Evolutionary conservation across 2,113 vertebrate genomes (phyloP), one percentile per base, ranked within the genome.

Genomic region (Oceanodroma tethys): DNA sequence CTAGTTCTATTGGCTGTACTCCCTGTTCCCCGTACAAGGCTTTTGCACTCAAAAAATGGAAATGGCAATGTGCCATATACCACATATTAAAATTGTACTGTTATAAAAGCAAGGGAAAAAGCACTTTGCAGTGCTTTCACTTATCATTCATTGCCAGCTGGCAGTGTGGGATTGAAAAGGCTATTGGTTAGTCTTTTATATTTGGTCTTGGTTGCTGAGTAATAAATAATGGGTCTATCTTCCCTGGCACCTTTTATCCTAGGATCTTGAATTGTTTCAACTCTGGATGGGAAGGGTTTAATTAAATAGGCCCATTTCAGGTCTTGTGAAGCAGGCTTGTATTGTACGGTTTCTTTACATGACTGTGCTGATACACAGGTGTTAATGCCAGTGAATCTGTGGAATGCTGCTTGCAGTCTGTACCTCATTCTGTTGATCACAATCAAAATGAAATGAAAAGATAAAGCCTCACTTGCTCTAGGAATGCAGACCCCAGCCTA

Each of bases 71-170:
- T 86, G 81, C 94, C 86, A 67, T 50, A 26, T 30, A 50, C 70
- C 42, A 36, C 81, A 67, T 86, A 87, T 92, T 91, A 92, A 97
- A 95, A 90, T 66, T 88, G 27, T 43, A 76, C n/a, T 73, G 70
- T 68, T 96, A 74, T 52, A 92, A 95, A 93, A 88, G 76, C 53
- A 85, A 87, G 47, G 26, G 17, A 29, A 83, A 90, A 95, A 81
- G 42, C 47, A 67, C 47, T 96, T 86, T 79, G 59, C 82, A 60
- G 82, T 67, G 30, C 66, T 94, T 94, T 90, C 56, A 86, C 90
- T 97, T 96, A 88, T 50, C 89, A 42, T 70, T 94, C 78, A 40
- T 43, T 81, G 88, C 90, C 94, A 97, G 90, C 93, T 97, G 94
- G 88, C 83, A 88, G 38, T 26, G 43, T 79, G 81, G 70, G 71